Evolutionary conservation across 2,888 invertebrate genomes (phyloP).

Genomic region (Axea sp.): DNA sequence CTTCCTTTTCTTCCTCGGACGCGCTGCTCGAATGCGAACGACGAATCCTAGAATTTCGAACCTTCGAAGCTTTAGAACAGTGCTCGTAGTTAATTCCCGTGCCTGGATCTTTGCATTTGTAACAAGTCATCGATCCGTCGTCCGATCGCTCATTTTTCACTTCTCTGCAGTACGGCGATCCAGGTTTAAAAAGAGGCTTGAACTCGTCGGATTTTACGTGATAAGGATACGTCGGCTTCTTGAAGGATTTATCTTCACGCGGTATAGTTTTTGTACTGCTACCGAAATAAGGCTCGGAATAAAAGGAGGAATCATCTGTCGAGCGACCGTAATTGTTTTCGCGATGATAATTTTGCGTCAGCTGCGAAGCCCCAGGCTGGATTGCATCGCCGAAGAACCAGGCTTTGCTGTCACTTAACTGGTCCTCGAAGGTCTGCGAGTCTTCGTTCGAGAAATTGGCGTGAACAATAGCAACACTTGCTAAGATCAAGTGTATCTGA

Average conservation of each 20-base stretch:
- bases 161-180: constrained; percentile 67
- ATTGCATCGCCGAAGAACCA: constrained; percentile 45
- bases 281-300: constrained; percentile 43
- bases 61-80: constrained; percentile 81
- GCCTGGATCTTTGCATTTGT: constrained; percentile 81
- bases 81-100: constrained; percentile 81
- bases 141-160: constrained; percentile 47
- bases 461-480: constrained; percentile 53
- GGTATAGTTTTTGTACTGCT: constrained; percentile 65
- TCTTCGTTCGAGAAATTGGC: constrained; percentile 58
- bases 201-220: constrained; percentile 61
- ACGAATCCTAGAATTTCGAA: constrained; percentile 36
- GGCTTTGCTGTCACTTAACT: constrained; percentile 13
- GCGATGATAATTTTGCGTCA: constrained; percentile 38
- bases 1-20: constrained; percentile 28
- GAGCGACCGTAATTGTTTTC: too few relatives aligned
- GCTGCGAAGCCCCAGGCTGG: constrained; percentile 28
- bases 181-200: constrained; percentile 65
- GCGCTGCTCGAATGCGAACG: constrained; percentile 33
- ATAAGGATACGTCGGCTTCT: constrained; percentile 65
- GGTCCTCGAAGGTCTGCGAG: constrained; percentile 45
- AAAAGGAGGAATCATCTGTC: too few relatives aligned
- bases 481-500: constrained; percentile 64
- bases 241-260: constrained; percentile 66
- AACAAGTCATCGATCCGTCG: constrained; percentile 78